Conservation (phyloP, 2,113 vertebrate genomes). For the Odocoileus hemionus region DNA sequence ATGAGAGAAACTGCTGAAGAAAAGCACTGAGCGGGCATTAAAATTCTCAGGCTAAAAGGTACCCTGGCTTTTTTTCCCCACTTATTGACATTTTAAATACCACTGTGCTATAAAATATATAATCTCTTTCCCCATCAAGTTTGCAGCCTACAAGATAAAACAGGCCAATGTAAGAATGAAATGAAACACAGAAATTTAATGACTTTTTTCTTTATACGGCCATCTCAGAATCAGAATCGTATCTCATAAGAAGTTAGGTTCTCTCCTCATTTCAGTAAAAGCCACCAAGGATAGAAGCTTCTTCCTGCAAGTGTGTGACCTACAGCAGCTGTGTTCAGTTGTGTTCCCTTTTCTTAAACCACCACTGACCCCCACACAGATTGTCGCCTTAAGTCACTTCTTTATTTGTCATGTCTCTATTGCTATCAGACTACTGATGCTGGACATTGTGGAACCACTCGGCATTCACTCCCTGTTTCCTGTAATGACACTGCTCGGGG, state of each 20-base stretch:
- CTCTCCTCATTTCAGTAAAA: background rate
- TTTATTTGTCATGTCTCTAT: background rate
- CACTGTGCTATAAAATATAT: slow-evolving; percentile 14
- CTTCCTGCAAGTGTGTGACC: background rate
- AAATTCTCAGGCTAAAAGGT: background rate
- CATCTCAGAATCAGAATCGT: background rate
- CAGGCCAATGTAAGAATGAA: slow-evolving; percentile 6
- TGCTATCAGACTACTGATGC: fast-evolving
- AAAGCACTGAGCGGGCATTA: background rate
- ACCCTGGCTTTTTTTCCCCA: background rate
- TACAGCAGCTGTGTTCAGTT: fast-evolving
- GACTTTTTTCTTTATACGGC: background rate
- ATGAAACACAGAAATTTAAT: slow-evolving; percentile 34
- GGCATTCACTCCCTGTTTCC: background rate
- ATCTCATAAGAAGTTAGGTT: background rate
- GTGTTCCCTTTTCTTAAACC: background rate
- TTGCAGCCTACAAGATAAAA: slow-evolving; percentile 23
- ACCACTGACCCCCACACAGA: background rate
- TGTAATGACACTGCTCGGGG: fast-evolving
- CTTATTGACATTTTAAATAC: slow-evolving; percentile 54
- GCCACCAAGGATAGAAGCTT: background rate
- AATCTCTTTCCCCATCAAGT: slow-evolving; percentile 9
- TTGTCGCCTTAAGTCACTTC: background rate
- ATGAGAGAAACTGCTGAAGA: background rate
- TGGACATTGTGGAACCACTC: fast-evolving